These are phyloP conservation scores for Zootoca vivipara DNA, from an alignment of 2,113 vertebrate genomes.

Conservation along the genomic window DNA sequence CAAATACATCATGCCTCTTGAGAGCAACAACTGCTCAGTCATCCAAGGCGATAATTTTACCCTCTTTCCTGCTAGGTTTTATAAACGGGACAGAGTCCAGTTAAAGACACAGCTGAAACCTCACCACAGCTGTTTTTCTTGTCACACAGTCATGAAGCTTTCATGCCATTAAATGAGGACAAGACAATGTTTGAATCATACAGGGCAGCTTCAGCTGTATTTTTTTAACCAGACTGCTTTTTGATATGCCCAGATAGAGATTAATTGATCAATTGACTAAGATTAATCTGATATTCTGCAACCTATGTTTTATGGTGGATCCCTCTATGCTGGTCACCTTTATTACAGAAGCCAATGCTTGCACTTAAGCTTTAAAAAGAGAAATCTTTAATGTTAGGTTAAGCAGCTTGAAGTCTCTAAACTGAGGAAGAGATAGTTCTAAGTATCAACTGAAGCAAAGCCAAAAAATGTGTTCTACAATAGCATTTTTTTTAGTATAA, in stretches of 20 bases:
- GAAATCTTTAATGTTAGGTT: constrained; percentile 35
- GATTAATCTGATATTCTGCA: background rate
- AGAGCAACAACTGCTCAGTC: background rate
- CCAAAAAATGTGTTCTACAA: background rate
- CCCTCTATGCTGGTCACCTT: constrained; percentile 69
- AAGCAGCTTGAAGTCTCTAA: constrained; percentile 64
- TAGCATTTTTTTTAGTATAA: constrained; percentile 51
- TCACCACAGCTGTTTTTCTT: background rate
- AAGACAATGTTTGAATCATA: background rate
- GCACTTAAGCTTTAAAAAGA: constrained; percentile 78
- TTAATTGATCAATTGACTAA: background rate
- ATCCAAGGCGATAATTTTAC: background rate
- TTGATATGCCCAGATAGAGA: background rate
- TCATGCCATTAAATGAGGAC: background rate
- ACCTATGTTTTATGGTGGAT: background rate
- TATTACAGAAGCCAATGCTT: constrained; percentile 61
- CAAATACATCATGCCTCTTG: background rate
- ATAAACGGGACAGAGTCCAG: background rate
- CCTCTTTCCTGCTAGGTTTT: background rate
- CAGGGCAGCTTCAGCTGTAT: background rate
- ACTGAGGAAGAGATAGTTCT: constrained; percentile 34
- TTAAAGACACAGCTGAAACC: background rate
- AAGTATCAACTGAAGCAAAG: constrained; percentile 14
- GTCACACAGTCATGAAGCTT: background rate
- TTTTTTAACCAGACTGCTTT: background rate